These are phyloP conservation scores for Brachyrhaphis roseni DNA, from an alignment of 2,797 vertebrate species.

Conservation along the genomic window DNA sequence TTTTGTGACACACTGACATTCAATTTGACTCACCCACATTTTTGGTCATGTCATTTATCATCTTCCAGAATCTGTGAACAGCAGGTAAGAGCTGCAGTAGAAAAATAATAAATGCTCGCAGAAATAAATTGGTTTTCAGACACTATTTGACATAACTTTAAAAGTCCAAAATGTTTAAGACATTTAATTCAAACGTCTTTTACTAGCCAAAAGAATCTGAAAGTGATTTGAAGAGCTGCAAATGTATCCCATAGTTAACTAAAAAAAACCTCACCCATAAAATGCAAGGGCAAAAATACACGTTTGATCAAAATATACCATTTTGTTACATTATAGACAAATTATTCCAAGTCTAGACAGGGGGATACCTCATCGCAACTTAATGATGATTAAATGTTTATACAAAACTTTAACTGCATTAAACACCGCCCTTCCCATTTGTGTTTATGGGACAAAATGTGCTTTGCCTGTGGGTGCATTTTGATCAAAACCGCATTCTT, in stretches of 20 bases:
- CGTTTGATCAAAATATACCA: neutral
- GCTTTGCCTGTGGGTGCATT: neutral
- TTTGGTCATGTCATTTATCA: neutral
- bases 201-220: neutral
- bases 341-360: neutral
- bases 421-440: neutral
- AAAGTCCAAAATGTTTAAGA: neutral
- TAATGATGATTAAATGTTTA: neutral
- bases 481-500: neutral
- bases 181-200: neutral
- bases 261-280: neutral
- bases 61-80: conserved; percentile 16
- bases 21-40: conserved; percentile 6
- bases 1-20: conserved; percentile 1
- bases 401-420: neutral
- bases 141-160: neutral
- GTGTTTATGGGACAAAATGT: neutral
- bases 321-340: neutral
- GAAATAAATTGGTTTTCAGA: neutral
- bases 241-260: neutral
- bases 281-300: neutral
- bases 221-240: neutral
- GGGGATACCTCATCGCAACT: neutral
- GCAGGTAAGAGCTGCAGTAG: neutral
- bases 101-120: neutral